Evolutionary conservation across 2,888 invertebrate genomes (phyloP).

Genomic region (Empis livida): DNA sequence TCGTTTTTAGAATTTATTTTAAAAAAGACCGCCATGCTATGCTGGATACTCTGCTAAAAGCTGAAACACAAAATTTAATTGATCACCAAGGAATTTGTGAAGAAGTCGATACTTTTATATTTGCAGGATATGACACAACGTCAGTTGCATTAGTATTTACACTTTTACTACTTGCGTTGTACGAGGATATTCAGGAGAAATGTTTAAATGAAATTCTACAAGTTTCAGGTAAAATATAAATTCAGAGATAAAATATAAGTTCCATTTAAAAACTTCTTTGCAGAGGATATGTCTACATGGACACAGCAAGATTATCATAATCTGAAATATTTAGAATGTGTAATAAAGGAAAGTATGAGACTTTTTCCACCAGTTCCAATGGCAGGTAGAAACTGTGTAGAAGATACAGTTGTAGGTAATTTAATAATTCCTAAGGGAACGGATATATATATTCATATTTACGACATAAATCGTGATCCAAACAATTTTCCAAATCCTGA

Average conservation of each 20-base stretch:
- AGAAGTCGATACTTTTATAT: slow-evolving; percentile 52
- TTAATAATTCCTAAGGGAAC: slow-evolving; percentile 39
- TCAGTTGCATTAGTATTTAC: slow-evolving; percentile 40
- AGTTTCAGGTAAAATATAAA: background rate
- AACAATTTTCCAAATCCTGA: slow-evolving; percentile 51
- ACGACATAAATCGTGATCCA: slow-evolving; percentile 49
- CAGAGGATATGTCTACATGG: too few species aligned
- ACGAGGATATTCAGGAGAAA: slow-evolving; percentile 37
- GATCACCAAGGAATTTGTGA: slow-evolving; percentile 43
- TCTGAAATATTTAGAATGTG: slow-evolving; percentile 39
- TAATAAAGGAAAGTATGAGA: slow-evolving; percentile 43
- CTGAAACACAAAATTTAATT: slow-evolving; percentile 38
- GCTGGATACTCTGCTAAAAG: slow-evolving; percentile 42
- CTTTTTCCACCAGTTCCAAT: slow-evolving; percentile 43
- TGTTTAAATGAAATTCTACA: slow-evolving; percentile 35
- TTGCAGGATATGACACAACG: slow-evolving; percentile 53
- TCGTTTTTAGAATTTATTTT: slow-evolving; percentile 1
- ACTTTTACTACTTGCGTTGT: slow-evolving; percentile 40
- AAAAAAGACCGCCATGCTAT: slow-evolving; percentile 38
- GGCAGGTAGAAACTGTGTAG: slow-evolving; percentile 29
- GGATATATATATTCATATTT: slow-evolving; percentile 44
- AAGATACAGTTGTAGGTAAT: slow-evolving; percentile 21
- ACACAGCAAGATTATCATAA: slow-evolving; percentile 21
- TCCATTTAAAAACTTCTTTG: too few species aligned
- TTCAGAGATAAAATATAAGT: too few species aligned